Conservation (phyloP, 2,797 vertebrate genomes). For the Diplodus puntazzo region DNA sequence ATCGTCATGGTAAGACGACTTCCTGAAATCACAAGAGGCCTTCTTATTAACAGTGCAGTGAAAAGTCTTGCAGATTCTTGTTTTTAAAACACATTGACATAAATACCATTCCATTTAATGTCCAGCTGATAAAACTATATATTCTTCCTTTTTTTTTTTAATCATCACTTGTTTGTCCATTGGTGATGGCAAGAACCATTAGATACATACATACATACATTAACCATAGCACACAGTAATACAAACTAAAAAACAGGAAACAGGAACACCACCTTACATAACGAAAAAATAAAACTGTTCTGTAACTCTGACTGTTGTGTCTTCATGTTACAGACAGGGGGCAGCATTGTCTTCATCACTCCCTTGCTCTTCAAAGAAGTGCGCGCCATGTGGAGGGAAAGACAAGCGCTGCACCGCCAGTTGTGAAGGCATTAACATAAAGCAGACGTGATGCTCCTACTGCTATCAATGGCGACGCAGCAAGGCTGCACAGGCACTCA, state of each 20-base stretch:
- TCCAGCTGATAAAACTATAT: not conserved
- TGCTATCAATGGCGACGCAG: not conserved
- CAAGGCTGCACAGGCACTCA: slow-evolving; percentile 11
- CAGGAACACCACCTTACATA: no score
- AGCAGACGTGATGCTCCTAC: not conserved
- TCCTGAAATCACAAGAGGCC: not conserved
- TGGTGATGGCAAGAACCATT: not conserved
- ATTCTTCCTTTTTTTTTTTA: not conserved
- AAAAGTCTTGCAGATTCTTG: not conserved
- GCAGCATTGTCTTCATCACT: slow-evolving; percentile 91
- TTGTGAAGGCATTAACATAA: slow-evolving; percentile 68
- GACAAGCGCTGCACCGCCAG: slow-evolving; percentile 75
- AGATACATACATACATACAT: no score
- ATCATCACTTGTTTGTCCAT: not conserved
- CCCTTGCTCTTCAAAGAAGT: slow-evolving; percentile 89
- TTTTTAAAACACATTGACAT: not conserved
- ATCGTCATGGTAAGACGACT: slow-evolving; percentile 91
- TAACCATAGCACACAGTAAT: no score
- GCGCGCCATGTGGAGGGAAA: slow-evolving; percentile 83
- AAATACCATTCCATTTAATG: not conserved
- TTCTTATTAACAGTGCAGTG: not conserved
- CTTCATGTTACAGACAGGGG: slow-evolving; percentile 86
- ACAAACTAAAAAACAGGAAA: no score
- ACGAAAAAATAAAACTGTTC: not conserved
- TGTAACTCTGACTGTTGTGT: not conserved